phyloP scores from a whole-genome alignment of 2,888 invertebrate genomes.

The Eulithis testata region DNA sequence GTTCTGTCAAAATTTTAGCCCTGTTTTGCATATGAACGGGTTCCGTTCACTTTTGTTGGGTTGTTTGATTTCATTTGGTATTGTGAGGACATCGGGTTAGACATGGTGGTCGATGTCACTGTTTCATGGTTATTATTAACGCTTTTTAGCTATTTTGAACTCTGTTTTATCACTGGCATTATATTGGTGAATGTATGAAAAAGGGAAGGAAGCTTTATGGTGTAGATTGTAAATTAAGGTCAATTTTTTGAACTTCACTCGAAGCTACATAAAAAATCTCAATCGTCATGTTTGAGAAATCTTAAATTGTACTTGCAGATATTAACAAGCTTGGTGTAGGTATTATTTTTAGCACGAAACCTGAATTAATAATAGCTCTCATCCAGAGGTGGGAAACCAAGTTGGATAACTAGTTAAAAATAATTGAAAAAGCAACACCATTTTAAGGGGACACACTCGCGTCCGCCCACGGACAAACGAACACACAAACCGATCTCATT shows the following conservation, averaged over 20 bases:
- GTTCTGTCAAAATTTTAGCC: conserved; percentile 70
- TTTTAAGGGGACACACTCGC: conserved; percentile 49
- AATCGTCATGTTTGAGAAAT: too few relatives aligned
- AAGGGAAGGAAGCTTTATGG: too few relatives aligned
- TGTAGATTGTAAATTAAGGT: too few relatives aligned
- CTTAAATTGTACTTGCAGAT: neutral
- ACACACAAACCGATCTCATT: conserved; percentile 80
- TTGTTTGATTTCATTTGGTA: conserved; percentile 36
- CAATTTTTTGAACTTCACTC: too few relatives aligned
- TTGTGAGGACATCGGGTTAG: conserved; percentile 35
- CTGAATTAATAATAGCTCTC: too few relatives aligned
- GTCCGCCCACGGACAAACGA: conserved; percentile 67
- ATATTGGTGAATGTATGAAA: too few relatives aligned
- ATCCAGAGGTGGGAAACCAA: conserved; percentile 27
- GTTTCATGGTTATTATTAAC: conserved; percentile 33
- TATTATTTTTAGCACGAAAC: neutral
- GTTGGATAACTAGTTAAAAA: conserved; percentile 41
- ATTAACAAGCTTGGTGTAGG: too few relatives aligned
- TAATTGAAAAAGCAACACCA: conserved; percentile 50
- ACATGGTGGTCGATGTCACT: conserved; percentile 37
- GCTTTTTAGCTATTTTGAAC: conserved; percentile 25
- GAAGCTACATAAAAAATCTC: too few relatives aligned
- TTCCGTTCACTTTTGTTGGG: conserved; percentile 58
- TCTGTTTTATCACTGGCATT: neutral
- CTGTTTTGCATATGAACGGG: conserved; percentile 78